These are phyloP conservation scores for Masticophis lateralis DNA, from an alignment of 2,797 vertebrate genomes.

Conservation along the genomic window DNA sequence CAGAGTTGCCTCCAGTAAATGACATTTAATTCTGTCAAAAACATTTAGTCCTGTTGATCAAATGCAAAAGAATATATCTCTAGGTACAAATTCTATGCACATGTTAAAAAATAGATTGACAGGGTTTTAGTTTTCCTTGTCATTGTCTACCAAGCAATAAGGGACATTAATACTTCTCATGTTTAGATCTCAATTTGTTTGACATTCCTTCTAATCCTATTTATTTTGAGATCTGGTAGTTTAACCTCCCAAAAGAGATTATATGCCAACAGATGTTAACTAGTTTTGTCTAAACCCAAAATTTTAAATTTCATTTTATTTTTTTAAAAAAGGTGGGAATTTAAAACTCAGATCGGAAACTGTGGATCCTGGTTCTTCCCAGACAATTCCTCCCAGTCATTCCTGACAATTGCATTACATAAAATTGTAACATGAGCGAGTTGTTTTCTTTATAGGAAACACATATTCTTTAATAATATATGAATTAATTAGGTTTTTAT, in stretches of 20 bases:
- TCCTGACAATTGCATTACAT: background rate
- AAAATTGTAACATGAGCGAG: background rate
- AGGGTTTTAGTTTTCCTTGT: background rate
- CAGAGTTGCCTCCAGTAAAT: background rate
- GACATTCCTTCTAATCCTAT: background rate
- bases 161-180: background rate
- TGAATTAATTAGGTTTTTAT: background rate
- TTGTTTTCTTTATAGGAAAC: background rate
- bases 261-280: background rate
- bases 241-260: background rate
- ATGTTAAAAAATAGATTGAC: background rate
- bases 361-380: background rate
- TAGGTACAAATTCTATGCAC: background rate
- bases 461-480: background rate
- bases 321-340: background rate
- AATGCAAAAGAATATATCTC: background rate
- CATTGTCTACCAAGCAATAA: background rate
- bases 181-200: background rate
- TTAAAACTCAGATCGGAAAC: background rate
- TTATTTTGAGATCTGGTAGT: background rate
- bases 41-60: background rate
- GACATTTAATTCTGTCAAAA: background rate
- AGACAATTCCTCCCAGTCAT: background rate
- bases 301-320: background rate
- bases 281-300: background rate